Conservation (phyloP, 2,797 vertebrate species). For the Emys orbicularis region DNA sequence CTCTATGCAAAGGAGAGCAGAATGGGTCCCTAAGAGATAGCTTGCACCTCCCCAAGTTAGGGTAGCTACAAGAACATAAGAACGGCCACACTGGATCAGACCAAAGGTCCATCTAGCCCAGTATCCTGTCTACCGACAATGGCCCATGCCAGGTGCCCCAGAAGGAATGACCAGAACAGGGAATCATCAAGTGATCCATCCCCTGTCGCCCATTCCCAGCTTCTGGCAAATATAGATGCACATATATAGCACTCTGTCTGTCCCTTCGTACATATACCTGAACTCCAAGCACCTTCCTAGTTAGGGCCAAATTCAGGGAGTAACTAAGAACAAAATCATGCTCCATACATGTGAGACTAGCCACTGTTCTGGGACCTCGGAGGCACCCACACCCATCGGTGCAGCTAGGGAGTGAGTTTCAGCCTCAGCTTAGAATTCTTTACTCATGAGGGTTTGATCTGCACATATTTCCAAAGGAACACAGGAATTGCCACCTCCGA, state of each 20-base stretch:
- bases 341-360: not conserved
- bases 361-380: not conserved
- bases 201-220: too few species aligned
- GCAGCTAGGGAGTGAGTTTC: too few species aligned
- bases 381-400: not conserved
- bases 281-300: not conserved
- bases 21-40: not conserved
- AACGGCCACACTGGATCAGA: too few species aligned
- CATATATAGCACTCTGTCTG: not conserved
- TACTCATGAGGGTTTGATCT: not conserved
- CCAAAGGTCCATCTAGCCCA: too few species aligned
- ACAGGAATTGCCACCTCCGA: not conserved
- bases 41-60: not conserved
- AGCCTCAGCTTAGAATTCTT: not conserved
- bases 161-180: too few species aligned
- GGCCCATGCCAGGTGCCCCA: too few species aligned
- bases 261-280: not conserved
- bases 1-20: not conserved
- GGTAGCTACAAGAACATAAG: not conserved
- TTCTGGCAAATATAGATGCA: not conserved
- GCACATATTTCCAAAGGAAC: not conserved
- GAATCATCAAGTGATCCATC: too few species aligned
- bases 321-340: not conserved
- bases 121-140: too few species aligned
- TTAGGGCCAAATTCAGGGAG: not conserved